Base-by-base conservation (phyloP, 2,797 vertebrate species). In the Cossypha heuglini region DNA sequence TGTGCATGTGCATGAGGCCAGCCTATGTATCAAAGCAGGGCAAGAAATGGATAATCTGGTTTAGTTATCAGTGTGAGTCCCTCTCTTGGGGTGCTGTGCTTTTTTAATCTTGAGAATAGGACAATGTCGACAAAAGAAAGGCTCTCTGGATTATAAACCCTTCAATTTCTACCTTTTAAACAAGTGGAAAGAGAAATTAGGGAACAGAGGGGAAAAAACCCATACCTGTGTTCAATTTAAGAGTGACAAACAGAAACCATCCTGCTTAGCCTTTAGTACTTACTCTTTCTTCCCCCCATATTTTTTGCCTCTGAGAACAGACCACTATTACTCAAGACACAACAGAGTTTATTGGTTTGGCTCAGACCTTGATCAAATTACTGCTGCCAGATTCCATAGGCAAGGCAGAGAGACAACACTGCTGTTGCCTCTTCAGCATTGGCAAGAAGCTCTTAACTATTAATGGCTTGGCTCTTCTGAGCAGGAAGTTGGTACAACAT, bases 21-120 rank as follows among this genome's bases (percentile, higher is more conserved):
- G 26, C 5, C 62, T 19, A 24, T 1, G 1, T 37, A 67, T 14
- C 20, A 57, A 74, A 64, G 58, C 16, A 33, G 1, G 5, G 17
- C 38, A 63, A 61, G 43, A 79, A 59, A 3, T 1, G 1, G 57
- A 89, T 76, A 21, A 57, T 67, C 42, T 71, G 42, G 5, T 4
- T 92, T 64, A 77, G 28, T 37, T 91, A n/a, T 37, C 45, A 58
- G 26, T 2, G 2, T 10, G 38, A 79, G 11, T 64, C 57, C 33
- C 11, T 76, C 20, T 71, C 52, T 29, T 0, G 0, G 11, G 14
- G 22, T 85, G 7, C 10, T 48, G 6, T 55, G 22, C 16, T 73
- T 59, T 52, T 76, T 96, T 57, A 82, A 82, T 43, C 33, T 78
- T 37, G 37, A 69, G 24, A 90, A 78, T 7, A 81, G 77, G 55